phyloP scores from a whole-genome alignment of 2,797 vertebrate species.

The Malurus splendens region DNA sequence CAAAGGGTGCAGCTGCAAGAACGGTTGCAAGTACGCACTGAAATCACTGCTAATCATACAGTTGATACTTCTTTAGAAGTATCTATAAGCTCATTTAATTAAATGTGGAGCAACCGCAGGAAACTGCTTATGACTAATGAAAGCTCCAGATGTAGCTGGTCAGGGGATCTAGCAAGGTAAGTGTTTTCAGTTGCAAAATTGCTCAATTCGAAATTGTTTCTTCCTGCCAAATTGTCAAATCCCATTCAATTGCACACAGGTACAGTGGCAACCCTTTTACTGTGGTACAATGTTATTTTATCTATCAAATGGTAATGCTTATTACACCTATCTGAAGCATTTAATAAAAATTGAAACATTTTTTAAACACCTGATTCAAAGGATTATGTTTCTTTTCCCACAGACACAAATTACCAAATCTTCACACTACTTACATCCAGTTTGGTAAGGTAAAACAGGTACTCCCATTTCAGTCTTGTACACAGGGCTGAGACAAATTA shows the following conservation, averaged over 20 bases:
- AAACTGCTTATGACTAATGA: slow-evolving; percentile 11
- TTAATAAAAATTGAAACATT: background rate
- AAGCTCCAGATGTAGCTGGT: slow-evolving; percentile 1
- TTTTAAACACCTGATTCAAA: background rate
- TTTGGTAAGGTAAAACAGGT: background rate
- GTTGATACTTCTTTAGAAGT: background rate
- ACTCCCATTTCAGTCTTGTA: background rate
- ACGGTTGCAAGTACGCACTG: background rate
- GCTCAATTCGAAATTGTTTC: slow-evolving; percentile 4
- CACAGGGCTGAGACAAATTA: background rate
- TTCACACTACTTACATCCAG: background rate
- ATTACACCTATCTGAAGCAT: background rate
- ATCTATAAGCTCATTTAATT: background rate
- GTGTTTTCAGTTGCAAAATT: background rate
- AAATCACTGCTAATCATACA: background rate
- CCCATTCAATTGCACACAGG: background rate
- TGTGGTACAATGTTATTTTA: background rate
- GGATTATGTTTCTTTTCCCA: background rate
- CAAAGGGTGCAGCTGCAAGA: background rate
- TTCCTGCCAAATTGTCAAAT: background rate
- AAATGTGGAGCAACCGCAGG: background rate
- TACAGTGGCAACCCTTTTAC: background rate
- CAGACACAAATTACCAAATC: background rate
- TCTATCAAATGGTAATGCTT: background rate
- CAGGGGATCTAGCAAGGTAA: background rate